phyloP scores from a whole-genome alignment of 1,140 invertebrate species.

The Drosophila virilis region DNA sequence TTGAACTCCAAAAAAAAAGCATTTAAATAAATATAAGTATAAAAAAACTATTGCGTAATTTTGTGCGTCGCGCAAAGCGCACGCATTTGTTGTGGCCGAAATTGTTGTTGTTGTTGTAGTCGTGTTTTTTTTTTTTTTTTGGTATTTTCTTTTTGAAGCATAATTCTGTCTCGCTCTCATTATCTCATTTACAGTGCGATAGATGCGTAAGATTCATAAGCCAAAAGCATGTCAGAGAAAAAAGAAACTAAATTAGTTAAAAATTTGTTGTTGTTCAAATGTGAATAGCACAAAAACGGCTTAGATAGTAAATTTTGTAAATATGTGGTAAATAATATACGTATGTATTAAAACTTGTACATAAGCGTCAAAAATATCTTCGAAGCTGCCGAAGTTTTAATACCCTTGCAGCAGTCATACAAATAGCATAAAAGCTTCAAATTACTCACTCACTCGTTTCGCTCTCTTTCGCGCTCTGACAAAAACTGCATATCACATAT shows the following conservation, averaged over 20 bases:
- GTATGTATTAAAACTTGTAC: neutral
- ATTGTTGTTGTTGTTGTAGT: conserved; percentile 50
- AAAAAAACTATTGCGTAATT: conserved; percentile 76
- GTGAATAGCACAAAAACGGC: conserved; percentile 20
- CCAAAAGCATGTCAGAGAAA: conserved; percentile 83
- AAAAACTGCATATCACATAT: too few relatives aligned
- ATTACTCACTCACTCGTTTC: too few relatives aligned
- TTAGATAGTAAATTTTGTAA: conserved; percentile 40
- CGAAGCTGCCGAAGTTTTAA: conserved; percentile 8
- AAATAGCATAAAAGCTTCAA: neutral
- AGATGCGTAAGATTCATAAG: conserved; percentile 76
- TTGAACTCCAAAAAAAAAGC: conserved; percentile 62
- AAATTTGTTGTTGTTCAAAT: conserved; percentile 63
- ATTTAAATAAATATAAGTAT: conserved; percentile 22
- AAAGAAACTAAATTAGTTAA: conserved; percentile 84
- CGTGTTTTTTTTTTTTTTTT: conserved; percentile 26
- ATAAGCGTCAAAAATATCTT: conserved; percentile 13
- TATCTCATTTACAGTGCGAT: conserved; percentile 72
- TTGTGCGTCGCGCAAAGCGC: conserved; percentile 55
- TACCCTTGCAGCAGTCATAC: conserved; percentile 4
- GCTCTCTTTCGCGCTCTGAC: too few relatives aligned
- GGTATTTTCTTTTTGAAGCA: conserved; percentile 19
- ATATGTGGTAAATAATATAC: neutral
- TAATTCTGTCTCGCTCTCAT: conserved; percentile 39
- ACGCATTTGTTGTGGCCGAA: conserved; percentile 61